Percentiles rank a stretch among this genome's conserved stretches.
These are phyloP conservation scores for Apocrypta bakeri DNA, from an alignment of 1,140 invertebrate genomes.

Conservation along the genomic window DNA sequence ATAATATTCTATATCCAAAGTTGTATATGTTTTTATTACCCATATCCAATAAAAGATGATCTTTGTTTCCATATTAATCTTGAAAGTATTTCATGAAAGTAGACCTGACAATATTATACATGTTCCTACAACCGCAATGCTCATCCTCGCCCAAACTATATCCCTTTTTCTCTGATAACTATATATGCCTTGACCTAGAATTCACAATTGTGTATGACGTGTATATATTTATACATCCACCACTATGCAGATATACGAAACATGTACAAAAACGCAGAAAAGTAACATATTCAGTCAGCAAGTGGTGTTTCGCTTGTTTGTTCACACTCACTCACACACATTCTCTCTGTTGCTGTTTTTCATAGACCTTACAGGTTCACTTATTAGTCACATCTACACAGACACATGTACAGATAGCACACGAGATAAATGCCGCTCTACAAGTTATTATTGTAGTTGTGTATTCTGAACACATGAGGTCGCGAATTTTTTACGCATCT, in stretches of 20 bases:
- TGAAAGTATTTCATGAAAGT: too few relatives aligned
- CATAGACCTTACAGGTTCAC: background rate
- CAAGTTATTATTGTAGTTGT: background rate
- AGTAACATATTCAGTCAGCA: conserved; percentile 62
- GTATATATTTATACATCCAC: background rate
- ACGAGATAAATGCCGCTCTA: conserved; percentile 70
- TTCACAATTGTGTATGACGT: conserved; percentile 36
- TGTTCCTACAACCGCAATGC: background rate
- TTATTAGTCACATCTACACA: background rate
- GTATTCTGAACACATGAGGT: background rate
- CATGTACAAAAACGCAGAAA: conserved; percentile 56
- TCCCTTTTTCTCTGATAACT: conserved; percentile 50
- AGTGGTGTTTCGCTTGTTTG: conserved; percentile 74
- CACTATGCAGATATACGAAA: conserved; percentile 51
- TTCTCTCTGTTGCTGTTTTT: background rate
- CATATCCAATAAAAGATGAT: too few relatives aligned
- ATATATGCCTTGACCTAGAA: conserved; percentile 38
- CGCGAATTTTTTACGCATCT: too few relatives aligned
- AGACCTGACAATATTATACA: too few relatives aligned
- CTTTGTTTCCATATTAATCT: too few relatives aligned
- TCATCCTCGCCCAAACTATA: background rate
- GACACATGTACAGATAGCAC: conserved; percentile 57
- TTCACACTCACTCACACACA: conserved; percentile 61
- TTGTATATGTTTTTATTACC: too few relatives aligned
- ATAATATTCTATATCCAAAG: too few relatives aligned